Evolutionary conservation across 2,797 vertebrate species (phyloP), one percentile per base, ranked within the genome.

Genomic region (Bradypodion pumilum): DNA sequence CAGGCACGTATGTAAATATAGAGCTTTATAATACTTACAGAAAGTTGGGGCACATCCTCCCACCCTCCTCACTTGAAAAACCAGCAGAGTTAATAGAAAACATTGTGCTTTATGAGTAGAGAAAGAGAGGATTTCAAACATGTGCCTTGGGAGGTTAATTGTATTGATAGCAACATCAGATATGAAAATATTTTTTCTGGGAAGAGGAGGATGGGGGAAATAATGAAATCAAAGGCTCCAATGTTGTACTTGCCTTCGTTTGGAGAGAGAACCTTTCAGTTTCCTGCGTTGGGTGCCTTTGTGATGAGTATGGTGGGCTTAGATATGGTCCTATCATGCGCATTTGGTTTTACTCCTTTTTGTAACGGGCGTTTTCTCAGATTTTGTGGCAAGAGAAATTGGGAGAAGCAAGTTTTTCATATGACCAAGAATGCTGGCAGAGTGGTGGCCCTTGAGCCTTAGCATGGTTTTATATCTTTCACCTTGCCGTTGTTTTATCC

Each of bases 81-180:
- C 40, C 42, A 27, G 87, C 21, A n/a, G 68, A 89, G 89, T 87
- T 89, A 86, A 82, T 91, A 90, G 88, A 85, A 83, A 69, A 82
- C 8, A 81, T 82, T 77, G 74, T 7, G 13, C 77, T 86, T 89
- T 85, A 49, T 87, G 87, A 73, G 84, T 40, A 7, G 66, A 37
- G 56, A 70, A 66, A 90, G 86, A 84, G 16, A 78, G 85, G 88
- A 87, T 90, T 92, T 92, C 87, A 80, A 88, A 86, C 84, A 49
- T 74, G 84, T 90, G 92, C 87, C 88, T 88, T 78, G 52, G 88
- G 88, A 94, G 91, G 92, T 93, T 93, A 92, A 93, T 94, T 92
- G 89, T 90, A 89, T 88, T 91, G 93, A 93, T 91, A 91, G 87
- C 84, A 82, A 86, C 77, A 85, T 89, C 89, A 68, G 66, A 92